Base-by-base conservation (phyloP, 2,888 invertebrate genomes). In the Diaprepes abbreviatus region DNA sequence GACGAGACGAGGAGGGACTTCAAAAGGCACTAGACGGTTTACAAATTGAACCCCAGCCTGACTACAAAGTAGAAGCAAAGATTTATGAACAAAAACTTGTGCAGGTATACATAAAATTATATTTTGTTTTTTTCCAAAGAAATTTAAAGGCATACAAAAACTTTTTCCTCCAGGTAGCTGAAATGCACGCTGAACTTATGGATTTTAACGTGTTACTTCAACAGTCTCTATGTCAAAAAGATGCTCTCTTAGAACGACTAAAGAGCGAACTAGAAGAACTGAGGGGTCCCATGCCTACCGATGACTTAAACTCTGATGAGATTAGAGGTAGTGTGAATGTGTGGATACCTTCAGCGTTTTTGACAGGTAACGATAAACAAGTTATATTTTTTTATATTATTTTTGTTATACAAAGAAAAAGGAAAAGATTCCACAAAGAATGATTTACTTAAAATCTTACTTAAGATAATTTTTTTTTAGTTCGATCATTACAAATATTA, bases 181-280 rank as follows among this genome's bases (percentile, higher is more conserved):
- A 96, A 85, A 96, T 96, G 96, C 96, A 96, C 79, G 95, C 94
- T 0, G 96, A 96, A 81, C 85, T 96, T 58, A 94, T 96, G 93
- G 95, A 96, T 83, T 94, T 96, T 78, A 96, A 96, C 84, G 92
- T 93, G 63, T 87, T 92, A 80, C 86, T 96, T 70, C 94, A 94
- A 79, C 86, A 89, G 74, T 87, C 90, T 45, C 84, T 96, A 57
- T 88, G 89, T 71, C 85, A 87, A 66, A 90, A 90, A 79, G 91
- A 92, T 74, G 81, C 84, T 31, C 82, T 88, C 63, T 82, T 92
- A 6, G 87, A 88, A 62, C 83, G 89, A 68, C 81, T 92, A 9
- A 87, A 88, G 78, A 86, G 86, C 48, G 92, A 93, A 82, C 83
- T 93, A 72, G 87, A 89, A 73, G 88, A 89, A 66, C 83, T 92